Evolutionary conservation across 2,113 vertebrate genomes (phyloP).

Genomic region (Heliornis fulica): DNA sequence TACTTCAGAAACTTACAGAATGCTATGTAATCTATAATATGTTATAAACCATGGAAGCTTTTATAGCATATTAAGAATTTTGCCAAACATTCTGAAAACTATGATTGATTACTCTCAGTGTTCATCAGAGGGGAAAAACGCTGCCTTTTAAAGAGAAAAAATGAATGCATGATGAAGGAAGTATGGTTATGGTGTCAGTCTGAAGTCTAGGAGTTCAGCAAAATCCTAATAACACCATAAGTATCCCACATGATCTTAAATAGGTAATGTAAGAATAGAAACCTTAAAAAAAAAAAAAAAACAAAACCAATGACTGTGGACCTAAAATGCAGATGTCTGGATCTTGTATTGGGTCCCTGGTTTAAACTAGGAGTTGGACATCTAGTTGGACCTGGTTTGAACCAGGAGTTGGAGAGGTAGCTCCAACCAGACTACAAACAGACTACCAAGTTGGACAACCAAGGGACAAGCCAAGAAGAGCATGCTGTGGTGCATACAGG

Average conservation of each 20-base stretch:
- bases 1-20: not conserved
- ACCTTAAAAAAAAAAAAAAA: not conserved
- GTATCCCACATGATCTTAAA: not conserved
- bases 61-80: not conserved
- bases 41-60: not conserved
- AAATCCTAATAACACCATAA: not conserved
- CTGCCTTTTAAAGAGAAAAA: not conserved
- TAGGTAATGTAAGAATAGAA: not conserved
- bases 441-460: not conserved
- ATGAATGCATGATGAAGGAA: not conserved
- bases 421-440: not conserved
- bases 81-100: not conserved
- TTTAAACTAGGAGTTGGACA: not conserved
- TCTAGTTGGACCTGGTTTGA: not conserved
- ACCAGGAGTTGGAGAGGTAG: not conserved
- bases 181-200: not conserved
- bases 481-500: not conserved
- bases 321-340: not conserved
- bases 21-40: not conserved
- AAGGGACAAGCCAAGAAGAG: not conserved
- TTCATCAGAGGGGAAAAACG: not conserved
- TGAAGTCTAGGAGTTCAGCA: not conserved
- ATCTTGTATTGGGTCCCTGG: not conserved
- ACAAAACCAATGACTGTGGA: not conserved
- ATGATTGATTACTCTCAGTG: not conserved